Evolutionary conservation across 2,113 vertebrate genomes (phyloP).

Genomic region (Chaetops frenatus): DNA sequence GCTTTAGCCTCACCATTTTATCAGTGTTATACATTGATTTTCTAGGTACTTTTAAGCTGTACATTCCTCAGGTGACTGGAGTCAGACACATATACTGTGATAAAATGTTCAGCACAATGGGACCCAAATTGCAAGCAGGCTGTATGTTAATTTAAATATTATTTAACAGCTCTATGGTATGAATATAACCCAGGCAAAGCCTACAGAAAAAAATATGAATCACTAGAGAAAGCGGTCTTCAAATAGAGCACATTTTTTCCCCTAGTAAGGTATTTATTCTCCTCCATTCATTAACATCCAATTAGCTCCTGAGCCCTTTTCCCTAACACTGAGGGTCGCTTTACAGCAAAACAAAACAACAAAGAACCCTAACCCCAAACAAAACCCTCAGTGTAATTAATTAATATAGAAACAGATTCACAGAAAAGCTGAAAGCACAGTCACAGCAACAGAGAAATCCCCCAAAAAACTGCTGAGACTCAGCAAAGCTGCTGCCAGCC

Average conservation of each 20-base stretch:
- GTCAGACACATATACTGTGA: accelerated
- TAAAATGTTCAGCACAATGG: neutral
- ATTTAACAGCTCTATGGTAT: neutral
- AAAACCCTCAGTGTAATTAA: neutral
- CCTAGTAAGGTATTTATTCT: neutral
- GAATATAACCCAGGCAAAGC: neutral
- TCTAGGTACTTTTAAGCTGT: neutral
- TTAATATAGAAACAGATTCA: neutral
- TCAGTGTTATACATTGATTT: neutral
- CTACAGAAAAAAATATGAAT: neutral
- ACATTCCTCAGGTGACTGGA: neutral
- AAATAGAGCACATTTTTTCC: neutral
- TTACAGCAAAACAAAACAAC: neutral
- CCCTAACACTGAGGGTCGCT: neutral
- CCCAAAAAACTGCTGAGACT: accelerated
- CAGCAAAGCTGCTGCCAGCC: neutral
- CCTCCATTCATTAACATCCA: neutral
- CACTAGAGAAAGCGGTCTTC: neutral
- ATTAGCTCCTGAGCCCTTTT: neutral
- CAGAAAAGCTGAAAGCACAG: neutral
- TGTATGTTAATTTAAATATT: neutral
- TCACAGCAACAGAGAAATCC: neutral
- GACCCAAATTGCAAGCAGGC: neutral
- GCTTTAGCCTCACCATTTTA: neutral
- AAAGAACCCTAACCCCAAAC: neutral